A percentile compares a stretch with the other conserved stretches of the same genome.
Conservation (phyloP, 2,888 invertebrate species). For the Neoaliturus tenellus region DNA sequence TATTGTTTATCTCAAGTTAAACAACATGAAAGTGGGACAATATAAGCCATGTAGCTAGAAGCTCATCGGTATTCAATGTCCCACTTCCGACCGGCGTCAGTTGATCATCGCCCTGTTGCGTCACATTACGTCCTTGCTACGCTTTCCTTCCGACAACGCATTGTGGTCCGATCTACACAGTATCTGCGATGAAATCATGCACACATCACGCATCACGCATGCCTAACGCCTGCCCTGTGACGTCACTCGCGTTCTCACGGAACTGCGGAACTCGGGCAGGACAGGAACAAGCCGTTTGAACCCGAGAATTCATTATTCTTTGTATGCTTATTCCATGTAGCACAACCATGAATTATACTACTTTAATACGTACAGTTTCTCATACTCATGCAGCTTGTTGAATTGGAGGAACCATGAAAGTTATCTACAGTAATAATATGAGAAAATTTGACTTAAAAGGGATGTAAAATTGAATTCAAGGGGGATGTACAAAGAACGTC, state of each 20-base stretch:
- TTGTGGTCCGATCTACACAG: background rate
- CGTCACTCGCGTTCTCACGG: background rate
- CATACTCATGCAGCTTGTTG: too few species aligned
- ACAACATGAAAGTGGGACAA: too few species aligned
- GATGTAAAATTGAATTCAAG: too few species aligned
- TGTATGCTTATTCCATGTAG: too few species aligned
- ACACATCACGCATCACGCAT: conserved; percentile 3
- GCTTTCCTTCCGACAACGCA: conserved; percentile 26
- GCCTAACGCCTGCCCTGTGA: background rate
- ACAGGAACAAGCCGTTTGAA: background rate
- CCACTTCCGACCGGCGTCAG: background rate
- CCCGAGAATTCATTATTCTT: background rate
- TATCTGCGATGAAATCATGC: background rate
- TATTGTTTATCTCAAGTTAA: too few species aligned
- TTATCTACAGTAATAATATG: too few species aligned
- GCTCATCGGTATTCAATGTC: conserved; percentile 15
- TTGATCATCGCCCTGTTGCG: conserved; percentile 17
- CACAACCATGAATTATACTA: too few species aligned
- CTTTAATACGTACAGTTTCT: too few species aligned
- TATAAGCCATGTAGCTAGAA: background rate
- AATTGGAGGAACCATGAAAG: too few species aligned
- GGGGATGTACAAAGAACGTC: too few species aligned
- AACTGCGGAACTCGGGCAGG: background rate
- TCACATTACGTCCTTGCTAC: background rate
- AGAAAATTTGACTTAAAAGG: too few species aligned